phyloP scores from a whole-genome alignment of 2,113 vertebrate species.

The Ammodramus savannarum region DNA sequence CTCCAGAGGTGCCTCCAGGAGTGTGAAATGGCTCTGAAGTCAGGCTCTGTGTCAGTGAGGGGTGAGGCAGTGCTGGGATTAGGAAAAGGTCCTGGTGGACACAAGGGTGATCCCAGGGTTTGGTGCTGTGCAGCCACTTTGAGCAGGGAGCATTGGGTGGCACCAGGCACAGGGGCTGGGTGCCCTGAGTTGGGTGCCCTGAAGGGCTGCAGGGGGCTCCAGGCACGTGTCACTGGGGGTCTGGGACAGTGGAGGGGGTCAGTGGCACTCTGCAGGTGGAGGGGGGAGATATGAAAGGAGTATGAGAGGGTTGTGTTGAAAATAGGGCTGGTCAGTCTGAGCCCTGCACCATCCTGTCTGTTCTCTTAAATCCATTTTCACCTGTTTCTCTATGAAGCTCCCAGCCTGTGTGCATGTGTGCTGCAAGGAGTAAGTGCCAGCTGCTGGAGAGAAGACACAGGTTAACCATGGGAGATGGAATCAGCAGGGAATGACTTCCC shows the following conservation, averaged over 20 bases:
- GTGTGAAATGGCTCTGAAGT: not conserved
- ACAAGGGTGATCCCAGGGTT: rapidly evolving
- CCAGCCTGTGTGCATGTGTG: not conserved
- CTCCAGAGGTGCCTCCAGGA: not conserved
- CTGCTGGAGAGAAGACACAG: not conserved
- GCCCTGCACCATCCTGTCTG: not conserved
- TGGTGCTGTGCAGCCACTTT: not conserved
- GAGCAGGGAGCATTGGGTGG: not conserved
- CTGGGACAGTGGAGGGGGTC: not conserved
- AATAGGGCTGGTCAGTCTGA: not conserved
- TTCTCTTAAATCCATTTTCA: not conserved
- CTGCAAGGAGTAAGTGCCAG: not conserved
- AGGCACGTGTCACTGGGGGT: rapidly evolving
- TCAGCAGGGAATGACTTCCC: not conserved
- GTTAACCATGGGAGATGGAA: not conserved
- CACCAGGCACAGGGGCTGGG: not conserved
- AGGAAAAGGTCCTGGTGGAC: not conserved
- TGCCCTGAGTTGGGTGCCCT: not conserved
- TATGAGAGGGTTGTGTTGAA: not conserved
- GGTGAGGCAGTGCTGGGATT: not conserved
- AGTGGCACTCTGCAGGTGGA: not conserved
- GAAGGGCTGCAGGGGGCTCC: not conserved
- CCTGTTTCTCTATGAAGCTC: rapidly evolving
- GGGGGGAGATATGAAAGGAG: not conserved
- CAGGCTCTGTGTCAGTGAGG: rapidly evolving